Evolutionary conservation across 2,888 invertebrate species (phyloP), one percentile per base, ranked within the genome.

Genomic region (Parnassius smintheus): DNA sequence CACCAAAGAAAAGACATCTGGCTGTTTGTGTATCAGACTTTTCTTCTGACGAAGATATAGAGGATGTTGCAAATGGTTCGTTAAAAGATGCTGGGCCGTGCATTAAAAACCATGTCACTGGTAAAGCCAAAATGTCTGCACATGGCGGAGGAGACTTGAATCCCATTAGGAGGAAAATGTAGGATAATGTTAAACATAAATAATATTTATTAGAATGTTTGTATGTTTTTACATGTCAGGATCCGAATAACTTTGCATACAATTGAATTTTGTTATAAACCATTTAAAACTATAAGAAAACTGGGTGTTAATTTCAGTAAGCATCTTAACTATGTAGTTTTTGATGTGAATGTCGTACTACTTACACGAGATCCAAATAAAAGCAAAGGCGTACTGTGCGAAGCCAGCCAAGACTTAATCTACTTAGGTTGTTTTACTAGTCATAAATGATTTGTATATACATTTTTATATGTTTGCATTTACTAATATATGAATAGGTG

Each of bases 361-460:
- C 74, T 78, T 76, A 76, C 74, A 83, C 83, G 85, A 79, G 82
- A 81, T 82, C 81, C 82, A 75, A 75, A 66, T 57, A 48, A 68
- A 67, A 72, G 77, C 79, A 80, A 77, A 79, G 76, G 75, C 79
- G 81, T 83, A 80, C 80, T 77, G 70, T 74, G 71, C 73, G 70
- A 76, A 73, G 70, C 72, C 76, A 72, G 70, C 72, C 69, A 72
- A 68, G 64, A 68, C 57, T 64, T 61, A 25, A 35, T 35, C 35
- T 35, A 56, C 52, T 42, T 63, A 59, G 82, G 83, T 82, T 83
- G 81, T 83, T 83, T 85, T 89, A 87, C 89, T 90, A 89, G 88
- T 88, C 88, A 88, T 89, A 86, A 86, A 88, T 81, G 77, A 77
- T 89, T 89, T 89, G 85, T 91, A 83, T 83, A 85, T 85, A 86